These are phyloP conservation scores for Pagetopsis macropterus DNA, from an alignment of 2,797 vertebrate genomes.

Conservation along the genomic window DNA sequence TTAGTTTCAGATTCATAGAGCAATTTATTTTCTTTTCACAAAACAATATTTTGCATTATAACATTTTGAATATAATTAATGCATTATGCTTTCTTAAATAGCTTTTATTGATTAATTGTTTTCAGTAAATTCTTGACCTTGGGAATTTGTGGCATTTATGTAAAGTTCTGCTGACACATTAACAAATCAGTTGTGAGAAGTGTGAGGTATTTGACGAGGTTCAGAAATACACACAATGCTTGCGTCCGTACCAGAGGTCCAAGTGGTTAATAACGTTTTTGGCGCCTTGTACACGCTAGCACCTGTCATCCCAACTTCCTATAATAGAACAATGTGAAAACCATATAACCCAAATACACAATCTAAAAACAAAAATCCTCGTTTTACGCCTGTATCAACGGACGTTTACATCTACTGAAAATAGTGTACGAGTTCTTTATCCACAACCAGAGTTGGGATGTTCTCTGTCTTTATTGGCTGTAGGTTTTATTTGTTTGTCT, in stretches of 20 bases:
- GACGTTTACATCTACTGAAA: neutral
- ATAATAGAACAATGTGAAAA: slow-evolving; percentile 22
- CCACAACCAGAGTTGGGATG: neutral
- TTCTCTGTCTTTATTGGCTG: slow-evolving; percentile 16
- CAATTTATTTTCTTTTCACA: neutral
- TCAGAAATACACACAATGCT: slow-evolving; percentile 52
- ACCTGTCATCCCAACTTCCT: slow-evolving; percentile 49
- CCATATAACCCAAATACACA: neutral
- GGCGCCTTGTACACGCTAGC: slow-evolving; percentile 21
- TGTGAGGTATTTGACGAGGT: slow-evolving; percentile 29
- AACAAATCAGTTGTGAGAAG: slow-evolving; percentile 32
- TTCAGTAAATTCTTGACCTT: neutral
- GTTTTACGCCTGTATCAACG: no score
- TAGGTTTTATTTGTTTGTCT: slow-evolving; percentile 63
- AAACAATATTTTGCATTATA: neutral
- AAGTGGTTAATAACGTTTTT: slow-evolving; percentile 36
- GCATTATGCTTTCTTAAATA: neutral
- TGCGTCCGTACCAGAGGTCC: slow-evolving; percentile 29
- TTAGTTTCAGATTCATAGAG: no score
- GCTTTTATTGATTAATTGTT: neutral
- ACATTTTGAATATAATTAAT: neutral
- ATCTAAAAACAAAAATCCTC: neutral
- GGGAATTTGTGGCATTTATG: slow-evolving; percentile 6
- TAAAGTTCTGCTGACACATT: slow-evolving; percentile 26
- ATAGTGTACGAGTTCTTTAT: neutral